Evolutionary conservation across 1,140 invertebrate species (phyloP), one percentile per base, ranked within the genome.

Genomic region (Phortica variegata): DNA sequence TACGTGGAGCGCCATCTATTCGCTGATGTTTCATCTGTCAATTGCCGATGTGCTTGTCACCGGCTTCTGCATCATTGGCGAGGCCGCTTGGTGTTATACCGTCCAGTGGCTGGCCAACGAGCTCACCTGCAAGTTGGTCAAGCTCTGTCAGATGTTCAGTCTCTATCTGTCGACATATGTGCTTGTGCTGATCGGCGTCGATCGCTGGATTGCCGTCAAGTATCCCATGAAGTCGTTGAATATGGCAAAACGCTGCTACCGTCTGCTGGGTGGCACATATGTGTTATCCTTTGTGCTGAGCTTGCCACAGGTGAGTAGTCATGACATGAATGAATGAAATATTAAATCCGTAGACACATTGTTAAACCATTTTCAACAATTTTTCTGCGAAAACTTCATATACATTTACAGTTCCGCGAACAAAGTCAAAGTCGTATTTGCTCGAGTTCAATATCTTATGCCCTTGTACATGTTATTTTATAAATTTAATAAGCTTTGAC

Each of bases 161-260:
- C 78, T 91, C 5, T 90, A 92, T 72, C 77, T 91, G n/a, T 90
- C 88, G 33, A 92, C 90, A 1, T 92, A 89, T 68, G 83, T 91
- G 17, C 77, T 90, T 16, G 89, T 92, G 3, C 80, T 90, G 8
- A 91, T 92, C 54, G 88, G 88, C 5, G 79, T 91, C 18, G 90
- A 92, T 62, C 79, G 89, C 41, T 91, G 88, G 78, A 77, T 88
- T 31, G 90, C 89, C 1, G 86, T 93, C 1, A 82, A 87, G 47
- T 90, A 89, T 75, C 90, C 89, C 0, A 87, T 92, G 81, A 87
- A 86, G 40, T 76, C 73, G 1, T 80, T 88, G 45, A 85, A 83
- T 16, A 87, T 86, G 16, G 80, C 84, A 2, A 82, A 84, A 23
- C 77, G 83, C 16, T 87, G 82, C 59, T 80, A 79, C 42, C 81